Conservation (phyloP, 2,797 vertebrate species). For the Argya squamiceps region DNA sequence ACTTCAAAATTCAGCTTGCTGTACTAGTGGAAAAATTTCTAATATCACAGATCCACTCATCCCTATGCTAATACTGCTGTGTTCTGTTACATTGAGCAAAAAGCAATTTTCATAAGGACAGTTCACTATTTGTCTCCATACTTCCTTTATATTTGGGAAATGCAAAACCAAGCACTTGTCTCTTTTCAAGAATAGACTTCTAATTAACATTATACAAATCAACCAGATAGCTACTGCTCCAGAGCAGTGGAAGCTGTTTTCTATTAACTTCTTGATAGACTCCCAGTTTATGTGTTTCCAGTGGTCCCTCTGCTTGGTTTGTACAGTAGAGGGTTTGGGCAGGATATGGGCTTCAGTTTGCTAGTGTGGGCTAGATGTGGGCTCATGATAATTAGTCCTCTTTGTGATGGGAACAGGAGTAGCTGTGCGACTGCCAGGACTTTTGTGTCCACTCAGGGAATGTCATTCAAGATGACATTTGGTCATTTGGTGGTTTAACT, state of each 20-base stretch:
- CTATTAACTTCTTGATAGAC: fast-evolving
- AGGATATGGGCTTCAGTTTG: not conserved
- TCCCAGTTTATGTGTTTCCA: not conserved
- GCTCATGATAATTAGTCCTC: not conserved
- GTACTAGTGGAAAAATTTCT: not conserved
- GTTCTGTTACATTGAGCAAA: not conserved
- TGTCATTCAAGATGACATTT: not conserved
- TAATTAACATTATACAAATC: not conserved
- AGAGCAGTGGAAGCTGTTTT: not conserved
- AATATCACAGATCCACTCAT: not conserved
- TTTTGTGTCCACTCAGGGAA: not conserved
- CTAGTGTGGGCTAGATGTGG: not conserved
- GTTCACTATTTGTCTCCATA: not conserved
- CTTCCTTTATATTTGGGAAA: not conserved
- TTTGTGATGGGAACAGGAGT: not conserved
- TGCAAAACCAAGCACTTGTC: not conserved
- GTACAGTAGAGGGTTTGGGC: not conserved
- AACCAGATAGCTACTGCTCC: not conserved
- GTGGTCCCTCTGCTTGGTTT: not conserved
- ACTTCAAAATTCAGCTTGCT: not conserved
- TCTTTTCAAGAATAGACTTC: not conserved
- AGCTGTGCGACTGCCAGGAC: not conserved
- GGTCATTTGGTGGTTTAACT: not conserved
- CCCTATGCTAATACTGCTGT: not conserved
- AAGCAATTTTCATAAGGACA: not conserved